Conservation (phyloP, 2,888 invertebrate species). For the Cyclophora albipunctata region DNA sequence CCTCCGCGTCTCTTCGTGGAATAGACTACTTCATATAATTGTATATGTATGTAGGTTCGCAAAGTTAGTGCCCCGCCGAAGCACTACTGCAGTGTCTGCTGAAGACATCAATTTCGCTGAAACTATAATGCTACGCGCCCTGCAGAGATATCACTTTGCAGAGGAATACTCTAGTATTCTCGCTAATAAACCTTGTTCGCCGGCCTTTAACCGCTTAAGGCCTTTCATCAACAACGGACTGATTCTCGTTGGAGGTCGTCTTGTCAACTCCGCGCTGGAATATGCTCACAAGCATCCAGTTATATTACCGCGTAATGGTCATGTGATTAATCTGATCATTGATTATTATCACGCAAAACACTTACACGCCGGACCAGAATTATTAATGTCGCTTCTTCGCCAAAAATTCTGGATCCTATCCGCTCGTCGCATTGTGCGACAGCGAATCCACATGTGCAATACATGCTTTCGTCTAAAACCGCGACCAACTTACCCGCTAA, state of each 20-base stretch:
- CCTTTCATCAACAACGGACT: background rate
- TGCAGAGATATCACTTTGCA: background rate
- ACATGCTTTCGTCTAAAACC: slow-evolving; percentile 3
- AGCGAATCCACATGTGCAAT: background rate
- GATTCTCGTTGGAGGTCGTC: slow-evolving; percentile 1
- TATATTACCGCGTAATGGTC: slow-evolving; percentile 1
- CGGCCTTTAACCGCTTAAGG: too few species aligned
- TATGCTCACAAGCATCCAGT: background rate
- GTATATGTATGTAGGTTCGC: slow-evolving; percentile 4
- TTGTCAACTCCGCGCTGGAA: background rate
- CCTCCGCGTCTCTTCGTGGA: background rate
- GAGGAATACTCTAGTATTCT: background rate
- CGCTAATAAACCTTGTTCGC: too few species aligned
- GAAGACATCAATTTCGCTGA: slow-evolving; percentile 1
- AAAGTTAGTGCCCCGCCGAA: slow-evolving; percentile 1
- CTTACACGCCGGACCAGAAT: slow-evolving; percentile 10
- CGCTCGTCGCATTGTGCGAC: background rate
- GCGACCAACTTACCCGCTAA: background rate
- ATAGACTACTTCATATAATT: background rate
- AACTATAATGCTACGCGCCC: background rate
- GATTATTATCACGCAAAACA: slow-evolving; percentile 7
- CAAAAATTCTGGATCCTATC: background rate
- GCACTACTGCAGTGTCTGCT: background rate
- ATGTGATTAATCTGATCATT: slow-evolving; percentile 4
- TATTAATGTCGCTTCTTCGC: background rate